Conservation (phyloP, 2,797 vertebrate genomes). For the Peromyscus nudipes region DNA sequence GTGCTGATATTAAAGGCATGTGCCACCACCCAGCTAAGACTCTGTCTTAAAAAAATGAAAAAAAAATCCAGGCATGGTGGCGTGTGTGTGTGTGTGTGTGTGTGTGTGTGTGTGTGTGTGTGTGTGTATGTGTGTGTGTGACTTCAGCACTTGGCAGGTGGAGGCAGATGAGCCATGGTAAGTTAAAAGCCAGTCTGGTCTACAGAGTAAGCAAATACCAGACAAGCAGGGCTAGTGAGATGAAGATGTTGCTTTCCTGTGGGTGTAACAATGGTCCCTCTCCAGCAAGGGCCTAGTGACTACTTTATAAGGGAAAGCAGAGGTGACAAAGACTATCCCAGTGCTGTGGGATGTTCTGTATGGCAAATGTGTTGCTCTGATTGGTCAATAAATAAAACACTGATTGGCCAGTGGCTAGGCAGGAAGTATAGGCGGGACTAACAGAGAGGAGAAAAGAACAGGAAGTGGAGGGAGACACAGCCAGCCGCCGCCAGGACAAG, state of each 20-base stretch:
- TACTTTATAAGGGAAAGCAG: not conserved
- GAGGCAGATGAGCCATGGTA: not conserved
- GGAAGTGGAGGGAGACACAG: too few species aligned
- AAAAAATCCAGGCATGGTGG: not conserved
- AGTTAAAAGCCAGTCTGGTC: not conserved
- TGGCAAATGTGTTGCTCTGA: too few species aligned
- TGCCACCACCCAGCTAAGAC: not conserved
- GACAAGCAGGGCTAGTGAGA: not conserved
- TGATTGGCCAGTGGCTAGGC: too few species aligned
- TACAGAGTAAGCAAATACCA: not conserved
- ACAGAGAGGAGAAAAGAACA: too few species aligned
- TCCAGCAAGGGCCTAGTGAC: not conserved
- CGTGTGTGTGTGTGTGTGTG: rapidly evolving
- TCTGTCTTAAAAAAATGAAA: not conserved
- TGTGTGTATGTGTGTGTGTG: too few species aligned
- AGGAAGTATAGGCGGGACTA: too few species aligned
- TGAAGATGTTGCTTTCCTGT: not conserved
- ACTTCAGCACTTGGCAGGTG: not conserved
- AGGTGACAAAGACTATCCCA: too few species aligned
- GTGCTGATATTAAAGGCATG: not conserved
- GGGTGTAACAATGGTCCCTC: not conserved
- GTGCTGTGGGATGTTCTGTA: too few species aligned
- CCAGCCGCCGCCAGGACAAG: too few species aligned
- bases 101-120: too few species aligned
- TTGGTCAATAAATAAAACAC: too few species aligned